Evolutionary conservation across 2,888 invertebrate genomes (phyloP), one percentile per base, ranked within the genome.

Genomic region (Rutpela maculata): DNA sequence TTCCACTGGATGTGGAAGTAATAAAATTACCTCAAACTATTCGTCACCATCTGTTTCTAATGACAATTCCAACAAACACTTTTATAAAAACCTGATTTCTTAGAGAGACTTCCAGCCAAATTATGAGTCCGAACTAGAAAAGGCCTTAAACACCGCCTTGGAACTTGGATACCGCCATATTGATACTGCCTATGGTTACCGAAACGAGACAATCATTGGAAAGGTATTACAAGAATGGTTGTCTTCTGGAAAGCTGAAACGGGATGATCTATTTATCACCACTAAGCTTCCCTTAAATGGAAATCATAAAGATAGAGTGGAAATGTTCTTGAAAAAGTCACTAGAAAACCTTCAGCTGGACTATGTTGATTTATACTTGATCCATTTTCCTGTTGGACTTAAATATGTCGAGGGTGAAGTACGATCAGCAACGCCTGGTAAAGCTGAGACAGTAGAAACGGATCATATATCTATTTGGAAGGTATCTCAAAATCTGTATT

Each of bases 401-500:
- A 43, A 43, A 15, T 43, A 43, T 43, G 15, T 43, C 43, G 43
- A 43, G 15, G 43, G 43, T 11, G 12, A 43, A 12, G 3, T 9
- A 2, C 43, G 43, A 12, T 12, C 12, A 15, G 4, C 43, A 15
- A 0, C 43, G 0, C 3, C 0, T 9, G 9, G 7, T 35, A 35
- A 3, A 5, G 31, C 31, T 35, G 6, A 43, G 12, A 43, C 43
- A 43, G 43, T 3, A 12, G 15, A 43, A 1, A 15, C 43, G 11
- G 43, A 43, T 4, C 43, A 43, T 35, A n/a, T 70, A 59, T 55
- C 38, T 55, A 12, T 62, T 71, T 76, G 70, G 56, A 67, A 67
- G 67, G 67, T 67, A 67, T n/a, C 12, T 11, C 31, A 19, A 62
- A 12, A 26, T 26, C 10, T 62, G 9, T 26, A 38, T 35, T 35